A percentile compares a stretch with the other conserved stretches of the same genome.
Evolutionary conservation across 1,140 invertebrate species (phyloP).

Genomic region (Elysia chlorotica): DNA sequence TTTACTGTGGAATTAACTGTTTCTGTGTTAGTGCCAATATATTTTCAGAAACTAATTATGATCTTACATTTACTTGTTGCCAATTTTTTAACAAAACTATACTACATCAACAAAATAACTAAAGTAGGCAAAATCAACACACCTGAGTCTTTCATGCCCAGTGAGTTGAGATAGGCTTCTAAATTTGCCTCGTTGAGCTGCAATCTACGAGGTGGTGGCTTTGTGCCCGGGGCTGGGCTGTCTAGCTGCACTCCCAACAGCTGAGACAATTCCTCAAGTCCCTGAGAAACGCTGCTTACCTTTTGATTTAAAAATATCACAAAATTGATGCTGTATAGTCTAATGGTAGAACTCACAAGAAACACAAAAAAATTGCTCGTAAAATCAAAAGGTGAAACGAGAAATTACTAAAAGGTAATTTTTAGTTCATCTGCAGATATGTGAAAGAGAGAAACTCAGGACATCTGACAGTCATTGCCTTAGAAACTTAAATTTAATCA

Average conservation of each 20-base stretch:
- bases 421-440: not conserved
- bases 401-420: too few relatives aligned
- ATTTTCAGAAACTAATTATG: too few relatives aligned
- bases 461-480: not conserved
- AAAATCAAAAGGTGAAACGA: too few relatives aligned
- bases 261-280: slow-evolving; percentile 52
- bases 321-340: not conserved
- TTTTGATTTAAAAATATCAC: slow-evolving; percentile 8
- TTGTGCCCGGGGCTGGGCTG: slow-evolving; percentile 49
- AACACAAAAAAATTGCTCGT: too few relatives aligned
- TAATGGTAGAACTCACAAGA: too few relatives aligned
- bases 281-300: slow-evolving; percentile 44
- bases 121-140: too few relatives aligned
- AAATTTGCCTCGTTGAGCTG: slow-evolving; percentile 40
- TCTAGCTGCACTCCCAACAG: slow-evolving; percentile 44
- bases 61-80: too few relatives aligned
- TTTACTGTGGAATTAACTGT: too few relatives aligned
- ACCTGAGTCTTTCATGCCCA: slow-evolving; percentile 15
- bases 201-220: slow-evolving; percentile 37
- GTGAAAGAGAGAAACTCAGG: too few relatives aligned
- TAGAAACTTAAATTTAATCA: not conserved
- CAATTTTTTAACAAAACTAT: too few relatives aligned
- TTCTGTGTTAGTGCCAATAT: too few relatives aligned
- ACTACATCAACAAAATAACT: too few relatives aligned
- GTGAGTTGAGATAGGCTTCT: slow-evolving; percentile 38